Evolutionary conservation across 2,797 vertebrate species (phyloP).

Genomic region (Enteromius treurensis): DNA sequence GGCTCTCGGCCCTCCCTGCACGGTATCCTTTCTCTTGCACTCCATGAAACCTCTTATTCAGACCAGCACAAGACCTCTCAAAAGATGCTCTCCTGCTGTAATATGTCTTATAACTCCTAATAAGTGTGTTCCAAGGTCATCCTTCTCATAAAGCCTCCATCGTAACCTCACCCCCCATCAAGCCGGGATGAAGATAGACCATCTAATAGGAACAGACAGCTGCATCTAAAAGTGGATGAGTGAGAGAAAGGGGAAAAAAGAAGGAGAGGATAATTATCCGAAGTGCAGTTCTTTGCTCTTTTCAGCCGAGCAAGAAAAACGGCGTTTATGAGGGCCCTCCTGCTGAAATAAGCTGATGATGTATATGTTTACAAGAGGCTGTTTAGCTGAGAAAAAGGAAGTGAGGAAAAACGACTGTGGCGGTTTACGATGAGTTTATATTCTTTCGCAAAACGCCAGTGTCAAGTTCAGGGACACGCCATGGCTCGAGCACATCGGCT

Average conservation of each 20-base stretch:
- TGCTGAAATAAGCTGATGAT: slow-evolving; percentile 53
- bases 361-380: slow-evolving; percentile 43
- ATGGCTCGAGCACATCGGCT: slow-evolving; percentile 3
- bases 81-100: slow-evolving; percentile 51
- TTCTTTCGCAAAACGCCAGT: not conserved
- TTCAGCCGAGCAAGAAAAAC: slow-evolving; percentile 34
- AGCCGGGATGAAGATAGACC: slow-evolving; percentile 54
- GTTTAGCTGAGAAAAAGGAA: slow-evolving; percentile 28
- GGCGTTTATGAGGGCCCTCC: slow-evolving; percentile 39
- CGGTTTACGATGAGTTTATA: not conserved
- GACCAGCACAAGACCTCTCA: slow-evolving; percentile 45
- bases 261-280: slow-evolving; percentile 39
- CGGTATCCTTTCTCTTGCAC: slow-evolving; percentile 45
- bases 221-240: slow-evolving; percentile 43
- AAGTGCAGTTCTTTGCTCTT: slow-evolving; percentile 44
- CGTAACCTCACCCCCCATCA: slow-evolving; percentile 55
- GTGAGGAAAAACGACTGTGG: slow-evolving; percentile 18
- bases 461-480: slow-evolving; percentile 5
- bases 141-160: slow-evolving; percentile 59
- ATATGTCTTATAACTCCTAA: slow-evolving; percentile 61
- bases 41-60: slow-evolving; percentile 51
- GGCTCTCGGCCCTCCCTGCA: slow-evolving; percentile 13
- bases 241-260: slow-evolving; percentile 4
- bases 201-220: slow-evolving; percentile 59
- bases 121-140: slow-evolving; percentile 66